Conservation (phyloP, 2,888 invertebrate genomes). For the Scaptomyza parva region DNA sequence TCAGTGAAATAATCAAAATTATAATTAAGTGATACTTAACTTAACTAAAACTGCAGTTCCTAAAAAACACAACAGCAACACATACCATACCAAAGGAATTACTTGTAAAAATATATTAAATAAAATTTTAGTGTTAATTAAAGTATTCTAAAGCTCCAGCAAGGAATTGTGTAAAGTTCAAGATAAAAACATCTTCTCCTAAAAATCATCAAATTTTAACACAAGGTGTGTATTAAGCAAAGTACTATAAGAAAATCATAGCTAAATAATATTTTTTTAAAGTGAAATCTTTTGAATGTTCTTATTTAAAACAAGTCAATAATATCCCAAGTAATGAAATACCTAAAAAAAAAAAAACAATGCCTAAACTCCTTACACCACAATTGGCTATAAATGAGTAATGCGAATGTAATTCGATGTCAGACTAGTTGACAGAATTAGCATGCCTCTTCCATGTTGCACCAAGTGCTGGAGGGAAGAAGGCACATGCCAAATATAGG, state of each 20-base stretch:
- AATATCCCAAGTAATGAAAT: not conserved
- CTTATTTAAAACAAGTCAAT: no score
- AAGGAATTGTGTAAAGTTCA: not conserved
- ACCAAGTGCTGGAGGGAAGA: conserved; percentile 21
- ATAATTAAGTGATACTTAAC: conserved; percentile 25
- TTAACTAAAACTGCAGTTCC: conserved; percentile 33
- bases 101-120: not conserved
- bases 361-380: not conserved
- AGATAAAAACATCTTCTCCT: not conserved
- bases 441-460: conserved; percentile 58
- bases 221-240: conserved; percentile 35
- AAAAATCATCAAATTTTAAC: not conserved
- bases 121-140: conserved; percentile 8
- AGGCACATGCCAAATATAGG: conserved; percentile 53
- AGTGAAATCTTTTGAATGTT: no score
- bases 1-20: conserved; percentile 56
- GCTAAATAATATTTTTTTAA: not conserved
- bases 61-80: conserved; percentile 12
- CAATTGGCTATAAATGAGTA: conserved; percentile 41
- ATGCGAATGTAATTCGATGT: conserved; percentile 69
- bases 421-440: conserved; percentile 59
- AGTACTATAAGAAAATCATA: not conserved
- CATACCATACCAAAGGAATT: conserved; percentile 26
- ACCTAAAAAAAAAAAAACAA: not conserved
- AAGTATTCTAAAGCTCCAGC: conserved; percentile 9